Evolutionary conservation across 2,888 invertebrate species (phyloP).

Genomic region (Lycaena phlaeas): DNA sequence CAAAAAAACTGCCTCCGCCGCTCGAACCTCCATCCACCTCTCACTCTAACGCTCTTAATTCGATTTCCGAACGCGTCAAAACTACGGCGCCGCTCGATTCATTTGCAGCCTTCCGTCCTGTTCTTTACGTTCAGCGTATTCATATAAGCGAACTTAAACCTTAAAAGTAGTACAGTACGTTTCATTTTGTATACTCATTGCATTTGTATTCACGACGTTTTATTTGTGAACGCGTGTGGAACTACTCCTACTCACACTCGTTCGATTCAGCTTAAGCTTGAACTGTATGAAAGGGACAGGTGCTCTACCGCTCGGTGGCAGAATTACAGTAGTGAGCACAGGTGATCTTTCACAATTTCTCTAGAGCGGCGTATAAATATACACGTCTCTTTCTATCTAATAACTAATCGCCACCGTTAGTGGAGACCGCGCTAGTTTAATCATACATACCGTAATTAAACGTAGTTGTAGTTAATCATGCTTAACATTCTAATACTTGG

Average conservation of each 20-base stretch:
- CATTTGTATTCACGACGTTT: slow-evolving; percentile 31
- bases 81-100: slow-evolving; percentile 61
- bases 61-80: slow-evolving; percentile 71
- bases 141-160: slow-evolving; percentile 10
- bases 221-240: slow-evolving; percentile 28
- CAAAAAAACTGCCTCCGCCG: slow-evolving; percentile 59
- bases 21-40: slow-evolving; percentile 57
- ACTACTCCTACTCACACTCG: slow-evolving; percentile 72
- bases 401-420: slow-evolving; percentile 19
- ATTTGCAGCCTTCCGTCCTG: slow-evolving; percentile 62
- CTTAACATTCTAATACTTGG: slow-evolving; percentile 54
- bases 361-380: slow-evolving; percentile 53
- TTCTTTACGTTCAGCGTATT: slow-evolving; percentile 36
- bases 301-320: slow-evolving; percentile 63
- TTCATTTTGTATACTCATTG: slow-evolving; percentile 21
- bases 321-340: slow-evolving; percentile 73
- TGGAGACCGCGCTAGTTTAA: slow-evolving; percentile 37
- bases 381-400: slow-evolving; percentile 46
- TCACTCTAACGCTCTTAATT: slow-evolving; percentile 70
- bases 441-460: slow-evolving; percentile 49
- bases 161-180: slow-evolving; percentile 20
- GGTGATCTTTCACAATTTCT: slow-evolving; percentile 70
- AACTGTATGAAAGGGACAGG: slow-evolving; percentile 71
- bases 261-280: slow-evolving; percentile 66
- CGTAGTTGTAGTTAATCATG: slow-evolving; percentile 51